phyloP scores from a whole-genome alignment of 2,888 invertebrate species.

The Icerya purchasi region DNA sequence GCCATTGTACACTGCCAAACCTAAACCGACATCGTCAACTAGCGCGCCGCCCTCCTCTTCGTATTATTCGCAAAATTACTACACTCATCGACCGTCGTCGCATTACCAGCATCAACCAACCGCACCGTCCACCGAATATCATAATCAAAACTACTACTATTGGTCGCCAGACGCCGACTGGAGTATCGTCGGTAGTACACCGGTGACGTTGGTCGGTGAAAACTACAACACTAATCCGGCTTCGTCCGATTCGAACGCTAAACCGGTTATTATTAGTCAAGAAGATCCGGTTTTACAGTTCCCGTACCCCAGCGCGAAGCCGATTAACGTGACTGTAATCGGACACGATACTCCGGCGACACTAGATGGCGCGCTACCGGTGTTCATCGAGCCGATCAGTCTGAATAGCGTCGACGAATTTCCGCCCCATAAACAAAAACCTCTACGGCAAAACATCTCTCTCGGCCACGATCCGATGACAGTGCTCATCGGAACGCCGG shows the following conservation, averaged over 20 bases:
- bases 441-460: slow-evolving; percentile 5
- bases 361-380: slow-evolving; percentile 1
- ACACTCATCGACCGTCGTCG: too few relatives aligned
- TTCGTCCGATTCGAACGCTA: neutral
- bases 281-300: neutral
- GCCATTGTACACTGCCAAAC: neutral
- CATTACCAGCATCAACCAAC: too few relatives aligned
- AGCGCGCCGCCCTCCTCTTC: neutral
- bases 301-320: slow-evolving; percentile 1
- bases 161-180: neutral
- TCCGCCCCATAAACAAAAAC: slow-evolving; percentile 7
- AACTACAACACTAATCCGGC: neutral
- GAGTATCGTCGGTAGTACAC: neutral
- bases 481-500: slow-evolving; percentile 4
- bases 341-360: neutral
- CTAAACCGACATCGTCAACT: neutral
- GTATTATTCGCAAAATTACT: neutral
- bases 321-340: neutral
- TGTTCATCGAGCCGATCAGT: slow-evolving; percentile 8
- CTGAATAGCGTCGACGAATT: slow-evolving; percentile 6
- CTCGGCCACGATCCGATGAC: slow-evolving; percentile 9
- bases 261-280: neutral
- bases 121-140: too few relatives aligned
- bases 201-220: neutral
- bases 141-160: neutral